Evolutionary conservation across 2,797 vertebrate species (phyloP).

Genomic region (Petrocephalus schoutedeni): DNA sequence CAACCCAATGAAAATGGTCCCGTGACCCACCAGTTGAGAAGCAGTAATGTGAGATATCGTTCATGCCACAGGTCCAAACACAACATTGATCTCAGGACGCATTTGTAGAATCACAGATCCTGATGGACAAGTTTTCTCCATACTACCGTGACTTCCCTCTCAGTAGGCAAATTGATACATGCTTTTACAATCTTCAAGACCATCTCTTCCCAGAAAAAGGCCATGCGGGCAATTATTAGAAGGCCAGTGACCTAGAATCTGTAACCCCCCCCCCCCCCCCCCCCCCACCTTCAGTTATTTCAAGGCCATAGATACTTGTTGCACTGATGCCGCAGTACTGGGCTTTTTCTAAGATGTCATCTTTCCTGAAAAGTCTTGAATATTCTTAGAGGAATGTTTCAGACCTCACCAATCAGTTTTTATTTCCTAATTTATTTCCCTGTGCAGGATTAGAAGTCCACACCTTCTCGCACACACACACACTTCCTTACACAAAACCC

Average conservation of each 20-base stretch:
- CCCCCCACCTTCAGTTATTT: background rate
- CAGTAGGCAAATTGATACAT: background rate
- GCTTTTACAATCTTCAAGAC: background rate
- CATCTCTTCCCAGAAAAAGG: background rate
- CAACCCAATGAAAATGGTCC: no score
- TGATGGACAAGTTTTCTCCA: background rate
- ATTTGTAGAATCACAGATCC: background rate
- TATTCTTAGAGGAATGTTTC: background rate
- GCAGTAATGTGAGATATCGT: no score
- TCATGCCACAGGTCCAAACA: no score
- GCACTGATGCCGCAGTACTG: background rate
- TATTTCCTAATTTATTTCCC: background rate
- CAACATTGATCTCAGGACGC: background rate
- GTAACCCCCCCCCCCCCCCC: no score
- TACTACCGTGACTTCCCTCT: background rate
- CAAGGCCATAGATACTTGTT: background rate
- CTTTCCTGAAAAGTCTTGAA: background rate
- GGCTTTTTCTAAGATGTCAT: background rate
- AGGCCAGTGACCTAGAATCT: background rate
- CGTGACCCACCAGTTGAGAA: no score
- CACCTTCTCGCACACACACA: background rate
- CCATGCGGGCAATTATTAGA: background rate
- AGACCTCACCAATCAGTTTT: background rate
- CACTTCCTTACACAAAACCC: background rate
- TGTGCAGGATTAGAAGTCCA: background rate